Conservation (phyloP, 1,140 invertebrate species). For the Drosophila neocordata region DNA sequence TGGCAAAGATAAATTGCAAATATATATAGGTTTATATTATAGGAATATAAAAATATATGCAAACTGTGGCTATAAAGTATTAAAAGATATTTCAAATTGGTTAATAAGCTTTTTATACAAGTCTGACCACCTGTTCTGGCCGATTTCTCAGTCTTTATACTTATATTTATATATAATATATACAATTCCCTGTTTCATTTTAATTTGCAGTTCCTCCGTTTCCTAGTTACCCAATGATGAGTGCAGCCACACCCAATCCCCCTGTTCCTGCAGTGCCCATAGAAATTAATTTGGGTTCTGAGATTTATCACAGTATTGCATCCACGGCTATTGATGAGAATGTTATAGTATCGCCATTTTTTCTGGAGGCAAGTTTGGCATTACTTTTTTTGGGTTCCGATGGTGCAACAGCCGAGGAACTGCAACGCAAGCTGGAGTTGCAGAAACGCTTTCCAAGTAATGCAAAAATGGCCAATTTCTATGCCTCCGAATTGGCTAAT, state of each 20-base stretch:
- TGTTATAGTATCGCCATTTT: constrained; percentile 67
- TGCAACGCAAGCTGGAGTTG: constrained; percentile 56
- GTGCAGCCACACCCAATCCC: constrained; percentile 26
- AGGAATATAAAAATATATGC: background rate
- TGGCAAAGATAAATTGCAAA: constrained; percentile 2
- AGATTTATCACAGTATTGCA: constrained; percentile 60
- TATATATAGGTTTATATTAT: background rate
- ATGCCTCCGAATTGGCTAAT: constrained; percentile 54
- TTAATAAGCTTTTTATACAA: background rate
- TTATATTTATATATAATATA: too few relatives aligned
- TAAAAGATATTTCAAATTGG: background rate
- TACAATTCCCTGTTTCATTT: too few relatives aligned
- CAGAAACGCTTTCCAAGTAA: constrained; percentile 73
- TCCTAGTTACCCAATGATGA: constrained; percentile 38
- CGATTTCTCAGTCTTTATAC: too few relatives aligned
- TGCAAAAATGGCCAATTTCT: constrained; percentile 80
- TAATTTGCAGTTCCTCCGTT: background rate
- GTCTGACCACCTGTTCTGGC: too few relatives aligned
- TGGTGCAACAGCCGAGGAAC: constrained; percentile 69
- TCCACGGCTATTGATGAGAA: constrained; percentile 50
- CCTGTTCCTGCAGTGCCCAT: constrained; percentile 1
- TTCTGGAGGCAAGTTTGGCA: constrained; percentile 65
- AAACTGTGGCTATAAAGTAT: background rate
- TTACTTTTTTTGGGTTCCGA: constrained; percentile 73
- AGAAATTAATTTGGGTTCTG: constrained; percentile 42